Conservation (phyloP, 2,888 invertebrate species). For the Chrysodeixis includens region DNA sequence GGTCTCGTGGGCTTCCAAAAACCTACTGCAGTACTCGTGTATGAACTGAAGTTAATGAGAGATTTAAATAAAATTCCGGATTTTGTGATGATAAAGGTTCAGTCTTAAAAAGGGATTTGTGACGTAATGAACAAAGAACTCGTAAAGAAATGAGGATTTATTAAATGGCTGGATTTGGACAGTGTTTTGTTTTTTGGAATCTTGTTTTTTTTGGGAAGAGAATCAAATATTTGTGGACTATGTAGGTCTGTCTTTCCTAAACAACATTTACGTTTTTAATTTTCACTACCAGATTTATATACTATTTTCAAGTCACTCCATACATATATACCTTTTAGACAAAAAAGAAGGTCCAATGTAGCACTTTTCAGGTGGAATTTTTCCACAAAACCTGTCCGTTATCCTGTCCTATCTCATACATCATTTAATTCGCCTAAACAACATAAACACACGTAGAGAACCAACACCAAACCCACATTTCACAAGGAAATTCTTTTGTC, state of each 20-base stretch:
- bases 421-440: background rate
- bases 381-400: background rate
- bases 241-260: too few relatives aligned
- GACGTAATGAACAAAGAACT: slow-evolving; percentile 4
- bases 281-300: too few relatives aligned
- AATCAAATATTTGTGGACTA: background rate
- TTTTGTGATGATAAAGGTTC: slow-evolving; percentile 4
- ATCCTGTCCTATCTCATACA: background rate
- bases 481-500: slow-evolving; percentile 32
- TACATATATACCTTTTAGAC: too few relatives aligned
- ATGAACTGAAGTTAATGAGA: background rate
- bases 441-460: background rate
- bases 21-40: background rate
- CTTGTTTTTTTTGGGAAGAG: background rate
- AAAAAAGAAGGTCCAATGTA: too few relatives aligned
- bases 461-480: slow-evolving; percentile 15
- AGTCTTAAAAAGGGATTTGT: slow-evolving; percentile 4
- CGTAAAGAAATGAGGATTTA: slow-evolving; percentile 2
- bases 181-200: background rate
- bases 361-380: too few relatives aligned
- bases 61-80: background rate
- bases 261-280: too few relatives aligned
- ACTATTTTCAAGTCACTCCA: too few relatives aligned
- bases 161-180: background rate
- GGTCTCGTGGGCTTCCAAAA: background rate